A percentile compares a stretch with the other conserved stretches of the same genome.
Conservation (phyloP, 37 sponge, comb jelly and placozoan genomes). For the Mnemiopsis leidyi region DNA sequence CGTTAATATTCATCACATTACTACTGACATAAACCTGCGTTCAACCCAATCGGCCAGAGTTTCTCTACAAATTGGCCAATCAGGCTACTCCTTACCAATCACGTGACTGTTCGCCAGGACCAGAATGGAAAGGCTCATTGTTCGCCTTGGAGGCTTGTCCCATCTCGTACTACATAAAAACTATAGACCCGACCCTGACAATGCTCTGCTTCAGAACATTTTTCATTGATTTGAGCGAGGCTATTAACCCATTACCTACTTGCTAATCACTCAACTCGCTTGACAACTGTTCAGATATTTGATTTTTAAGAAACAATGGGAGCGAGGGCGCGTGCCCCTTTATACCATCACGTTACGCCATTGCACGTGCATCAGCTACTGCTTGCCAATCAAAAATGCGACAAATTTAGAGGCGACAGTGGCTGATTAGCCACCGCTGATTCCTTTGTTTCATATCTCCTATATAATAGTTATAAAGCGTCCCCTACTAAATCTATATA, state of each 20-base stretch:
- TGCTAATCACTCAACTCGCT: neutral
- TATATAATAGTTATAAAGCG: neutral
- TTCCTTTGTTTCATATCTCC: neutral
- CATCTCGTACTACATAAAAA: too few species aligned
- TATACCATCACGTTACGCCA: neutral
- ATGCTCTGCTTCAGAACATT: neutral
- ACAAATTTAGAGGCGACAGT: neutral
- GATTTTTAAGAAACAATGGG: neutral
- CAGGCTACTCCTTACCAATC: neutral
- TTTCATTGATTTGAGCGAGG: neutral
- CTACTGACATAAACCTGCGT: neutral
- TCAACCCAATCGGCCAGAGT: neutral
- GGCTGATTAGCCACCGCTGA: neutral
- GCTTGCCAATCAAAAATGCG: neutral
- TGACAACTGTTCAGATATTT: neutral
- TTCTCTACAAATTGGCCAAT: neutral
- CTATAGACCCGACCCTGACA: neutral
- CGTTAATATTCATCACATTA: conserved; percentile 57
- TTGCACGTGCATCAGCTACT: neutral
- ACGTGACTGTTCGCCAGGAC: neutral
- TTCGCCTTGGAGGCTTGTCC: neutral
- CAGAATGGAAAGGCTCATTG: neutral
- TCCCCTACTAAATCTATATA: neutral
- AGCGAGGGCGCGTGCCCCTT: neutral
- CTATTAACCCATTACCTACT: neutral